phyloP scores from a whole-genome alignment of 2,888 invertebrate species.

The Dromius quadrimaculatus region DNA sequence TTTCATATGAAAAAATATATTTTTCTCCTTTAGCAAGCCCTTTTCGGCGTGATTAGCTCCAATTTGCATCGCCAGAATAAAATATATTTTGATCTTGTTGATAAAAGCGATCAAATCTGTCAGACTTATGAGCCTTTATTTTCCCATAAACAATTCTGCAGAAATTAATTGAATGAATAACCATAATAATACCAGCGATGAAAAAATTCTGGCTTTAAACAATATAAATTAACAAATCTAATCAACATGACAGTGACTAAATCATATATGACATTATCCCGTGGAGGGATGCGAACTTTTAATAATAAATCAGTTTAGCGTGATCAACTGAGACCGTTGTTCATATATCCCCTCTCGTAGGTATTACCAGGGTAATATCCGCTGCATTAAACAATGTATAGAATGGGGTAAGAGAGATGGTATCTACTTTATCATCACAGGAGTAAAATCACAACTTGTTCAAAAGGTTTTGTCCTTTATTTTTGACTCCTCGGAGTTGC shows the following conservation, averaged over 20 bases:
- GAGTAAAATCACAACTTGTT: too few species aligned
- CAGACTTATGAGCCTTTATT: too few species aligned
- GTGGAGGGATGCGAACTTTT: background rate
- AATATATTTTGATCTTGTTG: too few species aligned
- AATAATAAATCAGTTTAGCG: constrained; percentile 11
- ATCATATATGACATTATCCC: constrained; percentile 22
- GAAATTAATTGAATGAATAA: constrained; percentile 33
- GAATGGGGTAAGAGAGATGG: background rate
- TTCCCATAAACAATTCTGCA: background rate
- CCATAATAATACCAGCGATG: background rate
- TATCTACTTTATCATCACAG: constrained; percentile 31
- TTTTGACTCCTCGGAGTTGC: too few species aligned
- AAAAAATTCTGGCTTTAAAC: constrained; percentile 9
- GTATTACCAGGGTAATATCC: constrained; percentile 37
- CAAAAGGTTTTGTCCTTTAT: too few species aligned
- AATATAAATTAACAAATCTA: constrained; percentile 34
- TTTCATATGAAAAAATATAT: too few species aligned
- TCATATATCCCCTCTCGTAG: constrained; percentile 21
- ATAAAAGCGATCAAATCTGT: too few species aligned
- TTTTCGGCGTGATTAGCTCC: too few species aligned
- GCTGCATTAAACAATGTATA: constrained; percentile 21
- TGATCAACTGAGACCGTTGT: constrained; percentile 8
- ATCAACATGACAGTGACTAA: constrained; percentile 18
- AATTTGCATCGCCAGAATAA: too few species aligned
- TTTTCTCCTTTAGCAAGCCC: too few species aligned